Conservation (phyloP, 2,113 vertebrate genomes). For the Percopsis transmontana region DNA sequence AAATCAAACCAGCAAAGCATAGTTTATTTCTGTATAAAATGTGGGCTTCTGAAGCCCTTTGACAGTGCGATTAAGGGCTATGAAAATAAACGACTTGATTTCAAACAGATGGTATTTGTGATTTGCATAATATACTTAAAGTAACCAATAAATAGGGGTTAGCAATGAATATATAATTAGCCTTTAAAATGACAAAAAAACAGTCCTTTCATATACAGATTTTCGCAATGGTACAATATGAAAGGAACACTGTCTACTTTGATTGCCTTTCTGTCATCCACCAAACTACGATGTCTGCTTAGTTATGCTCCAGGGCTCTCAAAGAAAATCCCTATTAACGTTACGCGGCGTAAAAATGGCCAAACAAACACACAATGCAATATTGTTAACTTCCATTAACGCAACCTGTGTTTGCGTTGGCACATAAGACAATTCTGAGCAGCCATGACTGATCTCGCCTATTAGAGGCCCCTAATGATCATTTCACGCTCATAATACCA, state of each 20-base stretch:
- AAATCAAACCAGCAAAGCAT: no score
- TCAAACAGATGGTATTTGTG: no score
- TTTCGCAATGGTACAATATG: neutral
- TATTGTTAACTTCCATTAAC: conserved; percentile 35
- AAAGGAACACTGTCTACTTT: neutral
- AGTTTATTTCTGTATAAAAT: no score
- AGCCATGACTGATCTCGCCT: conserved; percentile 55
- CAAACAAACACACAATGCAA: conserved; percentile 26
- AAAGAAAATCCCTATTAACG: conserved; percentile 19
- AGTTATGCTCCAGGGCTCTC: conserved; percentile 7
- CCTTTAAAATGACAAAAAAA: no score
- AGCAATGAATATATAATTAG: no score
- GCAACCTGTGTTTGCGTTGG: conserved; percentile 42
- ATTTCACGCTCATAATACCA: conserved; percentile 58
- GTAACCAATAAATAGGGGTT: no score
- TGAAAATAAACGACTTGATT: no score
- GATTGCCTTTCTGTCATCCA: neutral
- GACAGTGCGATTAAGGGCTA: no score
- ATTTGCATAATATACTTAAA: no score
- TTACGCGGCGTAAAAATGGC: conserved; percentile 29
- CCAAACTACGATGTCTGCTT: neutral
- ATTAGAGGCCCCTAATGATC: conserved; percentile 61
- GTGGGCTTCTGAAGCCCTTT: no score
- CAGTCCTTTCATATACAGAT: neutral
- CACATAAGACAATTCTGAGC: neutral